Evolutionary conservation across 2,797 vertebrate genomes (phyloP), one percentile per base, ranked within the genome.

Genomic region (Esox lucius): DNA sequence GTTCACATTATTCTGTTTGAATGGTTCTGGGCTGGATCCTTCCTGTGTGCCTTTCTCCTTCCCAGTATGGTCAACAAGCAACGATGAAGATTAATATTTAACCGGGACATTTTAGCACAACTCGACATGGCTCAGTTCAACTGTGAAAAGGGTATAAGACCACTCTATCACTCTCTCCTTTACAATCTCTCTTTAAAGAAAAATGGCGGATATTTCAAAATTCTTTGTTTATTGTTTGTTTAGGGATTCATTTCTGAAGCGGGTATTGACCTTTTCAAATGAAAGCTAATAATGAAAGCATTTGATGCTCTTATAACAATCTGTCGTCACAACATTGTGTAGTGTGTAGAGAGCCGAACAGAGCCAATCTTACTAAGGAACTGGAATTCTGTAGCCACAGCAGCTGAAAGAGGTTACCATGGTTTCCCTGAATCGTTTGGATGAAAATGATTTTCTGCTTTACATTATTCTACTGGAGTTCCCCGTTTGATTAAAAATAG

Each of bases 201-300:
- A 76, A 72, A 66, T 53, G 61, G 22, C 17, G 56, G 56, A 61
- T 26, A 74, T 51, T 72, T 75, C 71, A 84, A 81, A 85, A 85
- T 64, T 75, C 72, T 61, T 73, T 78, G 28, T 31, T 31, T 31
- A 3, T 28, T 31, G 28, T 31, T 31, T 31, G 28, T 31, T 31
- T 31, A 31, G 28, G 28, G 28, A 31, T 31, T 31, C 28, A 31
- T 31, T 31, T 31, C 28, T 31, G 28, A 31, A 31, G 28, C 3
- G 3, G 3, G 28, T 72, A n/a, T 78, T 86, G 89, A 82, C 89
- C 88, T 86, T 88, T 88, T 85, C 24, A 56, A 74, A 85, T 80
- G 15, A 82, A 78, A 80, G 74, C 71, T 68, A 75, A 62, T 35
- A 81, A 77, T 76, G 78, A 48, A 77, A 77, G 4, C 49, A 51